Evolutionary conservation across 2,888 invertebrate genomes (phyloP), one percentile per base, ranked within the genome.

Genomic region (Caprella mutica): DNA sequence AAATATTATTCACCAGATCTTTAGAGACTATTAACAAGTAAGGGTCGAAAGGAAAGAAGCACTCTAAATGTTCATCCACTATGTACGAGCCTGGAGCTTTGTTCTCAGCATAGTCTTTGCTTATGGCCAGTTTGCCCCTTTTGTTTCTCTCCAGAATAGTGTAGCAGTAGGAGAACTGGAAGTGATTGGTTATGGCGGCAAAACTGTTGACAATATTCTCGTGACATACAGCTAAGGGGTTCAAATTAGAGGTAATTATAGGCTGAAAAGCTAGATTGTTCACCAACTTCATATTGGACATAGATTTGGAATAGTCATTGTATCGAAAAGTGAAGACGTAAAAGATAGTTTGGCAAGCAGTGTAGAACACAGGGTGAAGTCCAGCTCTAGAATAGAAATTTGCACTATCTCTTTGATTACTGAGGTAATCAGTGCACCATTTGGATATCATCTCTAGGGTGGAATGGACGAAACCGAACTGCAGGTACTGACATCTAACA

Each of bases 111-210:
- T 27, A 24, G 9, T 55, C 44, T 12, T 21, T 3, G 21, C 24
- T 35, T 26, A 58, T 39, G 5, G 65, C 62, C 30, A 61, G 43
- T 8, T 39, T 42, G 19, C 59, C 30, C 24, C 76, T 68, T 33
- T 70, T 69, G 74, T 94, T 94, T 67, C 84, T 81, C 72, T 94
- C 91, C 38, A 94, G 82, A 46, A 93, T 81, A 0, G 89, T 81
- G 71, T 90, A 87, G 73, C 94, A 94, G 74, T 93, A 94, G 0
- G 86, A 90, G 53, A 96, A 77, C 70, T 94, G 93, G 71, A 91
- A 86, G 9, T 83, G 79, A 51, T 86, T 79, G 0, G 88, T 85
- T 1, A 89, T 81, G 0, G 84, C 81, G 0, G 89, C 84, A 73
- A 92, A 91, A 21, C 84, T 83, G 62, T 84, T 81, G 0, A 83